Base-by-base conservation (phyloP, 2,888 invertebrate species). In the Monoplex corrugatus region DNA sequence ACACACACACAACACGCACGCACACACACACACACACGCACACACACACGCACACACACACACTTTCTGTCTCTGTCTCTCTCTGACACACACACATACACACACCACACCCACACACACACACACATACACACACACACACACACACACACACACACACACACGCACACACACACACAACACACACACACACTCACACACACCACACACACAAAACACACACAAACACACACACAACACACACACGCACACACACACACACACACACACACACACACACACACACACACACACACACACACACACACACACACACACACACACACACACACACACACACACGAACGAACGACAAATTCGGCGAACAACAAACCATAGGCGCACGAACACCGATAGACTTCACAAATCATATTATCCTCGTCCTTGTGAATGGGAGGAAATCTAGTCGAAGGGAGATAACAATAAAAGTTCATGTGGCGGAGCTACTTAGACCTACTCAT, bases 231-330 rank as follows among this genome's bases (percentile, higher is more conserved):
- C 80, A 43, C 80, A 43, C 80, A 43, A 35, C 35, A 35, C 75
- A 43, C 23, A 43, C 43, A 43, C 43, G 23, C 80, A 40, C 80
- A 2, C 43, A 43, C 80, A 23, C 80, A 43, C 43, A 6, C 80
- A 43, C 80, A 43, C 80, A 43, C 80, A 80, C 80, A 43, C 80
- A 80, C 80, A 43, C 80, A 80, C 80, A 13, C 80, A 80, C 80
- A 43, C 80, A 80, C 80, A 43, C 80, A 80, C 80, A 80, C 82
- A 43, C 82, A 43, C 82, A 43, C 82, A 44, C 75, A 75, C 75
- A 35, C 75, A 75, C 35, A 8, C n/a, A n/a, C n/a, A n/a, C 23
- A 19, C n/a, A 10, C 57, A 57, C 10, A 2, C 57, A 57, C 57
- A 28, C 57, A 57, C 10, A 28, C 57, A 10, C 57, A 1, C 57